Percentiles rank a stretch among this genome's conserved stretches.
phyloP scores from a whole-genome alignment of 2,797 vertebrate species.

The Threskiornis aethiopicus region DNA sequence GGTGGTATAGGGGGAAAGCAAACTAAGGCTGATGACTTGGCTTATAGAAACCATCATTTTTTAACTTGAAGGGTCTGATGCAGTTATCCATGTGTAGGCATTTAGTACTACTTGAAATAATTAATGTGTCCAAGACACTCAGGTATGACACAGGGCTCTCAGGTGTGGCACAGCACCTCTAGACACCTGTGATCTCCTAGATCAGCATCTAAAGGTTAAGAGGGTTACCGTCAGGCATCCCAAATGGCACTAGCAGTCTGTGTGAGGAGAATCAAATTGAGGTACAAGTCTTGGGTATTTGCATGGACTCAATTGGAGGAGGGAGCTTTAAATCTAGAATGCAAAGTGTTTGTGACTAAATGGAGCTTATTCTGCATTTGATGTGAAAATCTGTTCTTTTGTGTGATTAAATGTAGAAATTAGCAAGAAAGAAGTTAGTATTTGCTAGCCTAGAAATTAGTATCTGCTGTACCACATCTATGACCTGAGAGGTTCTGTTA shows the following conservation, averaged over 20 bases:
- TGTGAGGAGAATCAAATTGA: neutral
- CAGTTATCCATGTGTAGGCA: neutral
- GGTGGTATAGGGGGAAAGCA: neutral
- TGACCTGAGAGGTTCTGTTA: neutral
- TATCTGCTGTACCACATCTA: neutral
- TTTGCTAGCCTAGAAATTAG: neutral
- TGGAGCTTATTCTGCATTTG: neutral
- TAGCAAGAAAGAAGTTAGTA: neutral
- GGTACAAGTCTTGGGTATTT: neutral
- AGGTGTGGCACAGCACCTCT: neutral
- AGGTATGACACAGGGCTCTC: neutral
- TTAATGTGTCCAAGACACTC: neutral
- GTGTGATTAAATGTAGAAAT: neutral
- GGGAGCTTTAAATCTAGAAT: neutral
- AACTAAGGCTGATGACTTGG: neutral
- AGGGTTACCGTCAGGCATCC: neutral
- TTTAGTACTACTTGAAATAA: neutral
- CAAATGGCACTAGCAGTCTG: neutral
- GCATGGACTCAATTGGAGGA: neutral
- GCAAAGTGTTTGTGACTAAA: neutral
- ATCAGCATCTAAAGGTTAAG: neutral
- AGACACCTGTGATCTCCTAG: neutral
- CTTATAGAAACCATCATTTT: neutral
- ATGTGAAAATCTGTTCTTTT: neutral
- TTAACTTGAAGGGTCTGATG: neutral